Conservation (phyloP, 2,797 vertebrate species). For the Lepus townsendii region DNA sequence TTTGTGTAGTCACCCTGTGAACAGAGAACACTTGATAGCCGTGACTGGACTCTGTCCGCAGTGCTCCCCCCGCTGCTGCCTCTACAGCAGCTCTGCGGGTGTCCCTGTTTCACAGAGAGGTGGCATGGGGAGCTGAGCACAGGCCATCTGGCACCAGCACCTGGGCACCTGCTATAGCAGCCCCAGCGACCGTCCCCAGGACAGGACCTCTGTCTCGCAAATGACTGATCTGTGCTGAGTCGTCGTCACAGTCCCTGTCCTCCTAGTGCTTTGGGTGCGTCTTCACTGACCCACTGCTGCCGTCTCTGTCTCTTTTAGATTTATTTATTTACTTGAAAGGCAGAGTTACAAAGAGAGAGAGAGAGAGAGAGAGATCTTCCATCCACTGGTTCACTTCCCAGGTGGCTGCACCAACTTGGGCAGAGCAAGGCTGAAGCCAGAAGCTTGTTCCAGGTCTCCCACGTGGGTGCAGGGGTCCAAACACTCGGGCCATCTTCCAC, state of each 20-base stretch:
- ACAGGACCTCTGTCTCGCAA: fast-evolving
- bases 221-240: neutral
- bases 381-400: no score
- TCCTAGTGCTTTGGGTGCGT: neutral
- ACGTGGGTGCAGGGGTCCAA: no score
- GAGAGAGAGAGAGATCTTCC: no score
- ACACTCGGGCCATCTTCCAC: no score
- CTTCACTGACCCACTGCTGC: neutral
- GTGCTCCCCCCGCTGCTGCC: fast-evolving
- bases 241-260: neutral
- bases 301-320: neutral
- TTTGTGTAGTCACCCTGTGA: neutral
- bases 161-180: neutral
- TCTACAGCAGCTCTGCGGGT: neutral
- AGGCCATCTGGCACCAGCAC: neutral
- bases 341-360: no score
- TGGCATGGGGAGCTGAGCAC: neutral
- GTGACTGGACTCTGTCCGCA: fast-evolving
- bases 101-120: neutral
- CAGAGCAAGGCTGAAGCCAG: no score
- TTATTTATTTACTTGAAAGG: neutral
- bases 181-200: no score
- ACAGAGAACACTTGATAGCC: neutral
- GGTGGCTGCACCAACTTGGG: no score
- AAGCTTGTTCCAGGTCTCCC: no score